phyloP scores from a whole-genome alignment of 2,113 vertebrate species.

The Xenopus tropicalis region UCB_Xtro_10.0 CM004452.2:20295001-20295500 shows the following conservation, averaged over 20 bases:
- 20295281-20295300: too few species aligned
- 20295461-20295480: too few species aligned
- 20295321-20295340: too few species aligned
- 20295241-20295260: background rate
- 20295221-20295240: background rate
- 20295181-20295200: background rate
- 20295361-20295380: too few species aligned
- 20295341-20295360: too few species aligned
- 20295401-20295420: too few species aligned
- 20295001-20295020: too few species aligned
- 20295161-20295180: background rate
- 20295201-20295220: background rate
- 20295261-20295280: background rate
- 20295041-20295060: background rate
- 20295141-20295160: conserved; percentile 17
- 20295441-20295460: too few species aligned
- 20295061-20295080: background rate
- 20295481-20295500: too few species aligned
- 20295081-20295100: conserved; percentile 10
- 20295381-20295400: too few species aligned
- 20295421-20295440: too few species aligned
- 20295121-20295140: conserved; percentile 11
- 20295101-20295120: conserved; percentile 11
- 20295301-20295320: too few species aligned
- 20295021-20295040: background rate